Conservation (phyloP, 2,888 invertebrate genomes). For the Entomobrya multifasciata region DNA sequence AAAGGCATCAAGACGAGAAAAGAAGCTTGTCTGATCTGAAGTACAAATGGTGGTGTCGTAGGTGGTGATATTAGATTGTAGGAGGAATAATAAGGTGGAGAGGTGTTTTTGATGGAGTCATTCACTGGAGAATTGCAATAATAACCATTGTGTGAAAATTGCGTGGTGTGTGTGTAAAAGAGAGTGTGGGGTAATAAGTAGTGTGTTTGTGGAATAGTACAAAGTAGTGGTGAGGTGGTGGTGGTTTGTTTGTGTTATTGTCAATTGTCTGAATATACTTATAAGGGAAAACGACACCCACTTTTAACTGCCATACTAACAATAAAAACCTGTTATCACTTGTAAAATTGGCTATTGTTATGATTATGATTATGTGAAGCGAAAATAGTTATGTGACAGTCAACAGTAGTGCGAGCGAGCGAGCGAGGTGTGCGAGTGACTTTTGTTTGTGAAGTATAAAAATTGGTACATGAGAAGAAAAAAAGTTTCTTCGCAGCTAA, state of each 20-base stretch:
- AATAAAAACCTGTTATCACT: not conserved
- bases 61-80: not conserved
- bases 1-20: not conserved
- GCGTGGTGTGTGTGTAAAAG: not conserved
- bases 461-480: not conserved
- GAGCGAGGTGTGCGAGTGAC: no score
- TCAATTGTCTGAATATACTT: conserved; percentile 4
- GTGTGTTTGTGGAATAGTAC: not conserved
- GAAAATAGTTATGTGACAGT: conserved; percentile 14
- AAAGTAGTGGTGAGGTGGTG: not conserved
- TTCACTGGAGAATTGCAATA: conserved; percentile 43
- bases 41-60: not conserved
- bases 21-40: not conserved
- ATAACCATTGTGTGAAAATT: conserved; percentile 23
- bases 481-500: no score
- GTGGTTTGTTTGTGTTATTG: not conserved
- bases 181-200: not conserved
- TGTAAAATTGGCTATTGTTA: conserved; percentile 4
- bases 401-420: no score
- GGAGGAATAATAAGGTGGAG: conserved; percentile 32
- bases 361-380: conserved; percentile 17
- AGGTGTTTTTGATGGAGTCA: conserved; percentile 50
- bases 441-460: no score
- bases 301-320: no score
- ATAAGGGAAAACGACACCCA: conserved; percentile 14